Conservation (phyloP, 1,140 invertebrate genomes). For the Dreissena polymorpha region DNA sequence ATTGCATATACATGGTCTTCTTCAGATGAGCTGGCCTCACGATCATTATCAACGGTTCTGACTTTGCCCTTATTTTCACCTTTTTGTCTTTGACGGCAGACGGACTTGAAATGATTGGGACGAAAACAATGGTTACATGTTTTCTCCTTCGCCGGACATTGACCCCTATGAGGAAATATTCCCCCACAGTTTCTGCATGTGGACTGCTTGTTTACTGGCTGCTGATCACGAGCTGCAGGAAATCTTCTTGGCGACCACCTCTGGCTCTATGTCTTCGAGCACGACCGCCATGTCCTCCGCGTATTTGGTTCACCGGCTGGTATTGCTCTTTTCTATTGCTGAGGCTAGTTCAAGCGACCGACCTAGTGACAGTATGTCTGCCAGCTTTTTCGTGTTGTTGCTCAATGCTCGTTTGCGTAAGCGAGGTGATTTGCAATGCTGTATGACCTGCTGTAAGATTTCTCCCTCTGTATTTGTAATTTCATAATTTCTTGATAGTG, state of each 20-base stretch:
- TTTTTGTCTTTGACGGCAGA: too few species aligned
- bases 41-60: not conserved
- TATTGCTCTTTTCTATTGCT: slow-evolving; percentile 10
- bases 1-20: not conserved
- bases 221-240: not conserved
- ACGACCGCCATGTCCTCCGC: too few species aligned
- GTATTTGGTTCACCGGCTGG: too few species aligned
- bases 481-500: slow-evolving; percentile 20
- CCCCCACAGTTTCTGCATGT: too few species aligned
- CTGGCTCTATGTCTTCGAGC: not conserved
- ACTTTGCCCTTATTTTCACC: not conserved
- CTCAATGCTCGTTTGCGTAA: slow-evolving; percentile 36
- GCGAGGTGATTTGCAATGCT: slow-evolving; percentile 30
- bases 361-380: slow-evolving; percentile 44
- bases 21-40: not conserved
- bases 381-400: slow-evolving; percentile 42
- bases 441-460: slow-evolving; percentile 51
- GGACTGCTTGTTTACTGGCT: not conserved
- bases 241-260: not conserved
- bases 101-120: too few species aligned
- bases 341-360: slow-evolving; percentile 42
- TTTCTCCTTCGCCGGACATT: slow-evolving; percentile 31
- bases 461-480: slow-evolving; percentile 37
- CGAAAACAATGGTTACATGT: slow-evolving; percentile 22
- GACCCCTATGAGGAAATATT: not conserved